Evolutionary conservation across 1,140 invertebrate species (phyloP), one percentile per base, ranked within the genome.

Genomic region (Macrotrachela quadricornifera): DNA sequence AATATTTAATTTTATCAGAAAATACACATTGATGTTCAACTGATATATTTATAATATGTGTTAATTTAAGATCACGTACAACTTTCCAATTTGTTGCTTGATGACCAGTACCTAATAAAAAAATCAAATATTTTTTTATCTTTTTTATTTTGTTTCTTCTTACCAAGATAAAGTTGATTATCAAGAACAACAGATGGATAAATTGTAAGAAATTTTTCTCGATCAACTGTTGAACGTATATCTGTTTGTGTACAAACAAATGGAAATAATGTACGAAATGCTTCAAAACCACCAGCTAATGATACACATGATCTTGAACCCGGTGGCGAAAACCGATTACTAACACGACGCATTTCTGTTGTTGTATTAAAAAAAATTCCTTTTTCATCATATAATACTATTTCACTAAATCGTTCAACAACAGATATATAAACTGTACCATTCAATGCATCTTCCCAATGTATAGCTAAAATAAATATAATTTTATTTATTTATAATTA

Each of bases 101-200:
- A 17, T 47, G 17, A 9, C 21, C 45, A 1, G 38, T 21, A 15
- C 51, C 51, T 30, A 30, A 30, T n/a, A 30, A 8, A 30, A 30
- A 8, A 30, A 30, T 30, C 2, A 30, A 30, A 4, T 30, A 30
- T 30, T 30, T 30, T 2, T 30, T 30, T 30, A 4, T 30, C 8
- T 30, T 8, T 30, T 30, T 30, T 30, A 30, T 30, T n/a, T n/a
- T n/a, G n/a, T n/a, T n/a, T n/a, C n/a, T 30, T 30, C 21, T 30
- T 30, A 30, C 21, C 21, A 4, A 54, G 37, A 38, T 48, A 54
- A 15, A 54, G 30, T 14, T 48, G 45, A 37, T 49, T 44, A 6
- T 54, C 51, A 15, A 54, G 30, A 10, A 54, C 51, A 15, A 38
- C 16, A 14, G 44, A 47, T 13, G 51, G 51, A 38, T 54, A 54